These are phyloP conservation scores for Parauchenoglanis punctatus DNA, from an alignment of 2,797 vertebrate species.

Conservation along the genomic window DNA sequence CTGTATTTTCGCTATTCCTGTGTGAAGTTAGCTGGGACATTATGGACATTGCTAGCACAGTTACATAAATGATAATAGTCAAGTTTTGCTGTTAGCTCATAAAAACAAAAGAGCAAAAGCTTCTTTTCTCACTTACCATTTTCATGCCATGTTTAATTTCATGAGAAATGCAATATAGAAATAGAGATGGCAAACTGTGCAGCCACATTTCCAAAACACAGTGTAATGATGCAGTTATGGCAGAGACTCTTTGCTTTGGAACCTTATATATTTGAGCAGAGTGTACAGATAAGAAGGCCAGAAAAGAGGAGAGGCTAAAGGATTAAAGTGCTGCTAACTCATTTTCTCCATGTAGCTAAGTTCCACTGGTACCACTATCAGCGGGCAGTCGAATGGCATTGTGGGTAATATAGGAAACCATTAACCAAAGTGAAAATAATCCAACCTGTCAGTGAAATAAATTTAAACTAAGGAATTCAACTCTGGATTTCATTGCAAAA, in stretches of 20 bases:
- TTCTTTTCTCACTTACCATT: not conserved
- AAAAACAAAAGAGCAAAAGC: not conserved
- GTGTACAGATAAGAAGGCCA: not conserved
- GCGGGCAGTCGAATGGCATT: too few relatives aligned
- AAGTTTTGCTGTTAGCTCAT: not conserved
- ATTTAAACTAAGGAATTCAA: not conserved
- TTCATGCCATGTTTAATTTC: not conserved
- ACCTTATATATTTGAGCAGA: not conserved
- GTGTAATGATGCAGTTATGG: too few relatives aligned
- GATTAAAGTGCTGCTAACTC: slow-evolving; percentile 4
- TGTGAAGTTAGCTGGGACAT: not conserved
- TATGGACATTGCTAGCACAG: too few relatives aligned
- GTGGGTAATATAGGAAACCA: too few relatives aligned
- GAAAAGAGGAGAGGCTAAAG: not conserved
- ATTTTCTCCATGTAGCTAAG: not conserved
- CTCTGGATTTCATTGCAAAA: not conserved
- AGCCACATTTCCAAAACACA: not conserved
- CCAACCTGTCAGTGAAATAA: too few relatives aligned
- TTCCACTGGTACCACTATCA: not conserved
- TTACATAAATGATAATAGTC: not conserved
- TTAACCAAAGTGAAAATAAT: too few relatives aligned
- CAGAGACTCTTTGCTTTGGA: not conserved
- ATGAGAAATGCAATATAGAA: not conserved
- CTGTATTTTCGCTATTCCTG: not conserved
- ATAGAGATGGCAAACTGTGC: not conserved